Conservation (phyloP, 2,888 invertebrate genomes). For the Tipula vernalis region DNA sequence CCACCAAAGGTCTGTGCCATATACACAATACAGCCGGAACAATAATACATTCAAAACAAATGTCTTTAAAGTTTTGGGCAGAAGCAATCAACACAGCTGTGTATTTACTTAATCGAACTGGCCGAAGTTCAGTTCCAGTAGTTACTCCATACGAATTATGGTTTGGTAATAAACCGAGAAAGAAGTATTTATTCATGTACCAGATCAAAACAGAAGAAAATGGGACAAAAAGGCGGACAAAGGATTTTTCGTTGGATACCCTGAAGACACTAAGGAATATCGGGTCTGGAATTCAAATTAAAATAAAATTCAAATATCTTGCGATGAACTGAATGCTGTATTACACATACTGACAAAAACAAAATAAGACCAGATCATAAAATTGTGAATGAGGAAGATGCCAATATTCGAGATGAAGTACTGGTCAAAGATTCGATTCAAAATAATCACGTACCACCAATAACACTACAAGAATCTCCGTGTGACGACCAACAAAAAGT, state of each 20-base stretch:
- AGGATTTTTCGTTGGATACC: neutral
- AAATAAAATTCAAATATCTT: neutral
- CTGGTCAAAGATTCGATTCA: no score
- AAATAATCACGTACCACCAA: no score
- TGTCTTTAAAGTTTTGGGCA: no score
- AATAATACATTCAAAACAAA: no score
- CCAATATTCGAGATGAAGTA: neutral
- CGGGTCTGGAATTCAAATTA: neutral
- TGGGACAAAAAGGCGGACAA: neutral
- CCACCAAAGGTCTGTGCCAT: constrained; percentile 17
- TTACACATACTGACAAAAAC: neutral
- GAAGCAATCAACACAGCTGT: no score
- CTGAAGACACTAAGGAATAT: no score
- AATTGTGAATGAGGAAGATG: neutral
- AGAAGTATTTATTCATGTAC: constrained; percentile 18
- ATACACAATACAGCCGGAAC: no score
- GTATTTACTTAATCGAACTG: no score
- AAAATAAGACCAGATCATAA: neutral
- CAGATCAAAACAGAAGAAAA: constrained; percentile 17
- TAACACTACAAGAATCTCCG: no score
- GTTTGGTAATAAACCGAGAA: constrained; percentile 16
- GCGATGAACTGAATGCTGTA: neutral
- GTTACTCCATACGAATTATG: constrained; percentile 20
- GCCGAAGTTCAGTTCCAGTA: constrained; percentile 15
- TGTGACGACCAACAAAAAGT: no score